Percentiles rank a stretch among this genome's conserved stretches.
phyloP scores from a whole-genome alignment of 2,797 vertebrate species.

The Macropus fuliginosus region DNA sequence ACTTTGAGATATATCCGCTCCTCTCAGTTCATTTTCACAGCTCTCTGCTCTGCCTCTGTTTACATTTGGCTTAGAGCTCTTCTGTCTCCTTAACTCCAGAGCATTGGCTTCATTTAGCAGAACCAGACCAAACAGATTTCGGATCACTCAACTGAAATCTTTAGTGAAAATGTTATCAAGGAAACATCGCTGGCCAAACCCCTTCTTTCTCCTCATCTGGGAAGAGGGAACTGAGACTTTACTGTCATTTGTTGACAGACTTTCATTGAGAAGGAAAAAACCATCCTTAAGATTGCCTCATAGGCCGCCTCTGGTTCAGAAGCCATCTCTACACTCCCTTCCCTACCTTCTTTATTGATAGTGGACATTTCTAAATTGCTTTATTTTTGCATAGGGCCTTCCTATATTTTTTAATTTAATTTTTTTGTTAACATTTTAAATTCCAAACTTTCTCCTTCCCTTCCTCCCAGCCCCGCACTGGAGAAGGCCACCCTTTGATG shows the following conservation, averaged over 20 bases:
- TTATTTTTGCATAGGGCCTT: not conserved
- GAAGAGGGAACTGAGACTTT: not conserved
- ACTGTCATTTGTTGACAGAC: not conserved
- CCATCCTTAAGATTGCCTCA: not conserved
- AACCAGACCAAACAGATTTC: slow-evolving; percentile 52
- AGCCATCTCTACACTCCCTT: not conserved
- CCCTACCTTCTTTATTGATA: not conserved
- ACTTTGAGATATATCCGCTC: not conserved
- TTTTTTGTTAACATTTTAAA: not conserved
- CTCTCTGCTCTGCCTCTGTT: not conserved
- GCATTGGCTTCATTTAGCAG: slow-evolving; percentile 39
- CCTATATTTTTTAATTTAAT: not conserved
- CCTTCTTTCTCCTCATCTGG: not conserved
- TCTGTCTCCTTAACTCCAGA: slow-evolving; percentile 25
- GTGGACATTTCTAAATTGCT: not conserved
- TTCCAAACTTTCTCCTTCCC: not conserved
- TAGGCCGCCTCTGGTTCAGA: not conserved
- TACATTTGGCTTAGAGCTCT: not conserved
- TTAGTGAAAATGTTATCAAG: not conserved
- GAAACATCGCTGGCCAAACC: not conserved
- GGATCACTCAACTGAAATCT: slow-evolving; percentile 33
- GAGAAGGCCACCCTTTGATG: not conserved
- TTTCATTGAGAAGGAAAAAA: not conserved
- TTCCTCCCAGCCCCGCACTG: not conserved
- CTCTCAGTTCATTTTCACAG: not conserved